phyloP scores from a whole-genome alignment of 1,140 invertebrate genomes.

The Cydia amplana region DNA sequence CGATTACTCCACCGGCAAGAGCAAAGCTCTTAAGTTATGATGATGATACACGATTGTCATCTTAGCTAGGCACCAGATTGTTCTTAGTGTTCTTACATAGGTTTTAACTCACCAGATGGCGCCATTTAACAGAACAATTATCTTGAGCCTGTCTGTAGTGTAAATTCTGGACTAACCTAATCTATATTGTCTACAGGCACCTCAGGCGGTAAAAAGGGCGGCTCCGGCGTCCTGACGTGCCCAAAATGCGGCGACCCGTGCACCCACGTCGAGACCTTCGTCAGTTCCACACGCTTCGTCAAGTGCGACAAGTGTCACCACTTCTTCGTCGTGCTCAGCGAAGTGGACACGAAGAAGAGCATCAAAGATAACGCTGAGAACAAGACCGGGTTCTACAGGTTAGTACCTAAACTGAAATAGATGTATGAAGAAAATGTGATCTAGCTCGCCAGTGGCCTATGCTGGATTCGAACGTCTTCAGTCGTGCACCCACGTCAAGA shows the following conservation, averaged over 20 bases:
- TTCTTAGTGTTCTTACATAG: too few relatives aligned
- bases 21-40: too few relatives aligned
- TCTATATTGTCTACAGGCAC: slow-evolving; percentile 45
- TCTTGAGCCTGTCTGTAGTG: too few relatives aligned
- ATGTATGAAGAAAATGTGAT: too few relatives aligned
- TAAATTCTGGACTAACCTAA: background rate
- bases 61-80: too few relatives aligned
- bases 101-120: too few relatives aligned
- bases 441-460: too few relatives aligned
- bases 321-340: slow-evolving; percentile 97
- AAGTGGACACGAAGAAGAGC: slow-evolving; percentile 92
- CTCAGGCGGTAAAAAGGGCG: slow-evolving; percentile 62
- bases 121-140: too few relatives aligned
- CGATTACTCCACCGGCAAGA: too few relatives aligned
- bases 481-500: slow-evolving; percentile 96
- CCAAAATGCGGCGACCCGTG: slow-evolving; percentile 98
- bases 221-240: slow-evolving; percentile 80
- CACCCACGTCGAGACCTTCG: slow-evolving; percentile 97
- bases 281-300: slow-evolving; percentile 97
- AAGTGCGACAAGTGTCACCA: slow-evolving; percentile 99
- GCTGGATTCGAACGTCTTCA: too few relatives aligned
- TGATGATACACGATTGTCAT: too few relatives aligned
- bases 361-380: slow-evolving; percentile 88
- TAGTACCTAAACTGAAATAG: too few relatives aligned
- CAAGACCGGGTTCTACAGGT: slow-evolving; percentile 82